Evolutionary conservation across 2,888 invertebrate genomes (phyloP).

Genomic region (Liodrosophila aerea): DNA sequence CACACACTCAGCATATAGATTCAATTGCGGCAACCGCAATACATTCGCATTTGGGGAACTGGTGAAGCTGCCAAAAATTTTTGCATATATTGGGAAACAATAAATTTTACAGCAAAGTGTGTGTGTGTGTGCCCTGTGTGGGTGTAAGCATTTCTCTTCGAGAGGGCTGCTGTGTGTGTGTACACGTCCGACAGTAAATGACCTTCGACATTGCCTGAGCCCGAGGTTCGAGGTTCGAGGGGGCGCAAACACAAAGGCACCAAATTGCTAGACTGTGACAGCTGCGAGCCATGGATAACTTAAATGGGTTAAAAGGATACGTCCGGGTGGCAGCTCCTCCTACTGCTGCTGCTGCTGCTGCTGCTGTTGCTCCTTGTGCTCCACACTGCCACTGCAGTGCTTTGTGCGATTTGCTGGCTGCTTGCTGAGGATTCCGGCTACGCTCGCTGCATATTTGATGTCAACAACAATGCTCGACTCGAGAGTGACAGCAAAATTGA

Average conservation of each 20-base stretch:
- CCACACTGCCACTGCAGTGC: constrained; percentile 39
- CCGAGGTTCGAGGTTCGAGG: constrained; percentile 31
- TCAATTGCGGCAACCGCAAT: constrained; percentile 70
- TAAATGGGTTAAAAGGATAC: constrained; percentile 75
- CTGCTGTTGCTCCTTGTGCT: constrained; percentile 17
- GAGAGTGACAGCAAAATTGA: constrained; percentile 51
- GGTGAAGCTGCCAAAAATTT: constrained; percentile 51
- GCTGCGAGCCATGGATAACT: constrained; percentile 76
- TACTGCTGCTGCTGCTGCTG: constrained; percentile 11
- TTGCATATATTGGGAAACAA: constrained; percentile 77
- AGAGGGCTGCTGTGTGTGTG: constrained; percentile 18
- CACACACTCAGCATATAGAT: constrained; percentile 29
- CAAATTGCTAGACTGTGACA: constrained; percentile 77
- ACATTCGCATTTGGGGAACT: constrained; percentile 41
- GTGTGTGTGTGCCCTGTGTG: constrained; percentile 21
- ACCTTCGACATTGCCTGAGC: constrained; percentile 54
- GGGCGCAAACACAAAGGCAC: constrained; percentile 61
- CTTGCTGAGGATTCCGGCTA: constrained; percentile 38
- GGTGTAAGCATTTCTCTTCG: constrained; percentile 16
- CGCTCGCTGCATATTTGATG: constrained; percentile 53
- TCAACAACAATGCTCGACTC: constrained; percentile 53
- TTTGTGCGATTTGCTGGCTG: constrained; percentile 56
- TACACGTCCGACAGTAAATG: constrained; percentile 57
- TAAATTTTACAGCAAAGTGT: constrained; percentile 64
- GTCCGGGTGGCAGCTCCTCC: constrained; percentile 31